Evolutionary conservation across 2,888 invertebrate genomes (phyloP).

Genomic region (Noctuana brunneofusca): DNA sequence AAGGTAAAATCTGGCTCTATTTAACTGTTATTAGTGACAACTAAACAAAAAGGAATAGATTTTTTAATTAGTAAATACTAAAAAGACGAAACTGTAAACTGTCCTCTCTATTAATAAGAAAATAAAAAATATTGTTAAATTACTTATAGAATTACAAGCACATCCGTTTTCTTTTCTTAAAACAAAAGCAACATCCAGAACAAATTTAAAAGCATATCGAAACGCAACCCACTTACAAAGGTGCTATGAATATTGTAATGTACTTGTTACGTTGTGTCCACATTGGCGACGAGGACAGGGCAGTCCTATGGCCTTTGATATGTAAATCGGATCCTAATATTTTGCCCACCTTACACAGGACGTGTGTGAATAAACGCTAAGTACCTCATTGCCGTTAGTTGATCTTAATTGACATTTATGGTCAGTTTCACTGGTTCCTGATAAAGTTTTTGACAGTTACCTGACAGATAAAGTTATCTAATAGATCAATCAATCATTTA

Average conservation of each 20-base stretch:
- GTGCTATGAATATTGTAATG: slow-evolving; percentile 50
- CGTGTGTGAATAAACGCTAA: background rate
- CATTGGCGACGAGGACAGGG: slow-evolving; percentile 40
- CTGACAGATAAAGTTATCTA: no score
- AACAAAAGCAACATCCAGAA: background rate
- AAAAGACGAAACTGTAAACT: no score
- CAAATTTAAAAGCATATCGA: background rate
- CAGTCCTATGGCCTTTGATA: slow-evolving; percentile 1
- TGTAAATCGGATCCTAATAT: slow-evolving; percentile 5
- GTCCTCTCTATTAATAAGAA: no score
- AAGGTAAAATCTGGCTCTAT: background rate
- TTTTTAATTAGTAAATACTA: no score
- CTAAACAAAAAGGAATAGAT: no score
- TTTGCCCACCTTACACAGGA: background rate
- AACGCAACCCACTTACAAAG: slow-evolving; percentile 45
- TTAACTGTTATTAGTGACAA: background rate
- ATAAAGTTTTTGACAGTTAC: no score
- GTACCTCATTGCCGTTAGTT: background rate
- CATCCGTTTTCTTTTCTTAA: background rate
- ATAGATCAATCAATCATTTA: no score
- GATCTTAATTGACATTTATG: no score
- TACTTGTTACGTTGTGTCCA: slow-evolving; percentile 48
- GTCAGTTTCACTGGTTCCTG: no score
- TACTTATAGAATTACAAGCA: no score
- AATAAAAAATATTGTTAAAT: background rate